phyloP scores from a whole-genome alignment of 1,140 invertebrate genomes.

The Bursaphelenchus mucronatus region DNA sequence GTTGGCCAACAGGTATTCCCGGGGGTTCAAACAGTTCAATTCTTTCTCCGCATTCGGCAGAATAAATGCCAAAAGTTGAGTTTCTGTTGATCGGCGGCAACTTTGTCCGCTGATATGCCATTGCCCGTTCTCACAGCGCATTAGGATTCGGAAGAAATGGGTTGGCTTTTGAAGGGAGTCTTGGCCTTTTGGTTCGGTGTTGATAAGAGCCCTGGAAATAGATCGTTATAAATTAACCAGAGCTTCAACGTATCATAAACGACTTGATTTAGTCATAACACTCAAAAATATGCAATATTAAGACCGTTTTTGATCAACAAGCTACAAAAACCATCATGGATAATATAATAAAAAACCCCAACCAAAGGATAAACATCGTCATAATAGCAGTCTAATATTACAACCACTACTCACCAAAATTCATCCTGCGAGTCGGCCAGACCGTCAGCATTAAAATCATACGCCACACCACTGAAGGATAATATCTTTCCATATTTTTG shows the following conservation, averaged over 20 bases:
- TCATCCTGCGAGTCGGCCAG: slow-evolving; percentile 28
- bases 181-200: background rate
- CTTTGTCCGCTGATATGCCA: slow-evolving; percentile 37
- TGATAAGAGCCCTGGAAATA: background rate
- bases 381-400: too few relatives aligned
- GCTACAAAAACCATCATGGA: too few relatives aligned
- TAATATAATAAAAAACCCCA: too few relatives aligned
- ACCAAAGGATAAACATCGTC: too few relatives aligned
- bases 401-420: slow-evolving; percentile 22
- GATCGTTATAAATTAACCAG: too few relatives aligned
- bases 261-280: background rate
- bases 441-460: slow-evolving; percentile 36
- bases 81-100: slow-evolving; percentile 29
- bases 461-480: slow-evolving; percentile 37
- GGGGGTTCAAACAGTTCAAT: slow-evolving; percentile 38
- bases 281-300: background rate
- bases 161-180: slow-evolving; percentile 25
- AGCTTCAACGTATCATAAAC: too few relatives aligned
- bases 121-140: slow-evolving; percentile 36
- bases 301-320: too few relatives aligned
- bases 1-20: slow-evolving; percentile 40
- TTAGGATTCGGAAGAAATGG: slow-evolving; percentile 38
- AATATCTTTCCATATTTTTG: slow-evolving; percentile 31
- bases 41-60: slow-evolving; percentile 34
- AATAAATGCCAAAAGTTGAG: slow-evolving; percentile 38